Conservation (phyloP, 1,140 invertebrate species). For the Anoplophora glabripennis region DNA sequence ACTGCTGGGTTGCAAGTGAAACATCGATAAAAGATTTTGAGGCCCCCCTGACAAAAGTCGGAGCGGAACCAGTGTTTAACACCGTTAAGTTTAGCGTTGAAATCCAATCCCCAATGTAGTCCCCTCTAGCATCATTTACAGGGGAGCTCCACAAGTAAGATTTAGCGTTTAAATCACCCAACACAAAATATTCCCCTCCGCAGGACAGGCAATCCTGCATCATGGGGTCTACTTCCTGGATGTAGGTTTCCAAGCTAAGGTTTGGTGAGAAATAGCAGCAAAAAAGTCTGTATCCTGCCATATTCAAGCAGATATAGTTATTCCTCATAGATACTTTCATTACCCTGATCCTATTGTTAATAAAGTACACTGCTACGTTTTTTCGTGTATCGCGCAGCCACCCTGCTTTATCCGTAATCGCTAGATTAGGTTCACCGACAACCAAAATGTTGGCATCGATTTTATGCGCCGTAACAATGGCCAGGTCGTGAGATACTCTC, state of each 20-base stretch:
- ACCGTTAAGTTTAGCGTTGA: conserved; percentile 8
- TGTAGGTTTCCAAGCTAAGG: not conserved
- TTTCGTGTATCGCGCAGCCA: not conserved
- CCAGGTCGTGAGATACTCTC: conserved; percentile 2
- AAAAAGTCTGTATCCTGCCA: not conserved
- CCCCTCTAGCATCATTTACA: not conserved
- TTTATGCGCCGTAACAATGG: not conserved
- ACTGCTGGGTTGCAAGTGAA: not conserved
- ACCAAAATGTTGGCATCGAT: not conserved
- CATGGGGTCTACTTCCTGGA: not conserved
- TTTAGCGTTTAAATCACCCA: conserved; percentile 12
- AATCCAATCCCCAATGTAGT: conserved; percentile 9
- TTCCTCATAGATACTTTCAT: too few species aligned
- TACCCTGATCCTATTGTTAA: conserved; percentile 5
- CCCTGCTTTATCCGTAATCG: not conserved
- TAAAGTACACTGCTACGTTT: not conserved
- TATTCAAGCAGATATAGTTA: not conserved
- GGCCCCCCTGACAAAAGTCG: conserved; percentile 8
- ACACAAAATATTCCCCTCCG: conserved; percentile 1
- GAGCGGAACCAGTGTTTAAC: conserved; percentile 2
- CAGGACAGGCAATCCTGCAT: too few species aligned
- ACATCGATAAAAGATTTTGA: conserved; percentile 9
- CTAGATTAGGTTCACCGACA: not conserved
- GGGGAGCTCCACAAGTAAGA: conserved; percentile 13
- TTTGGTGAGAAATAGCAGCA: conserved; percentile 6